Evolutionary conservation across 1,140 invertebrate species (phyloP).

Genomic region (Gryon sp.): DNA sequence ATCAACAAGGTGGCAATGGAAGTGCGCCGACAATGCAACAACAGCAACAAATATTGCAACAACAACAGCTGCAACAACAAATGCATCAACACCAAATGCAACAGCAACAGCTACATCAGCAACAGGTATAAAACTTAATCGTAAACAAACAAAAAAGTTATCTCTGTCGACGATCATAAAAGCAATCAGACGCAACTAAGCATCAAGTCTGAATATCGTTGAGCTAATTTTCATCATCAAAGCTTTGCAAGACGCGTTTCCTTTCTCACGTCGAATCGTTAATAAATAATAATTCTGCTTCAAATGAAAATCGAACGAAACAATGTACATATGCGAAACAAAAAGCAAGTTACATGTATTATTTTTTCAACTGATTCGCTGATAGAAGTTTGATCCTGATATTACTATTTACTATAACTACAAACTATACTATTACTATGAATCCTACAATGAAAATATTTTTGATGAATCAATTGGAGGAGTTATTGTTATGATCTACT

Average conservation of each 20-base stretch:
- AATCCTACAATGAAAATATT: slow-evolving; percentile 44
- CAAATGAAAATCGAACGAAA: too few relatives aligned
- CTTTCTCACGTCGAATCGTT: too few relatives aligned
- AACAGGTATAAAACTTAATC: slow-evolving; percentile 64
- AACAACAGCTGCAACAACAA: slow-evolving; percentile 75
- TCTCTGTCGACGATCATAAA: slow-evolving; percentile 1
- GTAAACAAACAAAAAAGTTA: too few relatives aligned
- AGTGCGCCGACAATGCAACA: slow-evolving; percentile 50
- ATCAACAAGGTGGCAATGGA: slow-evolving; percentile 67
- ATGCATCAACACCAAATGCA: slow-evolving; percentile 81
- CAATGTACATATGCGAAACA: slow-evolving; percentile 31
- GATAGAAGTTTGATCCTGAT: slow-evolving; percentile 21
- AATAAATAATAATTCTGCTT: too few relatives aligned
- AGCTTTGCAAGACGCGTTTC: slow-evolving; percentile 20
- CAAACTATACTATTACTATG: too few relatives aligned
- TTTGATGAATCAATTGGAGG: slow-evolving; percentile 34
- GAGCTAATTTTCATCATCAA: slow-evolving; percentile 17
- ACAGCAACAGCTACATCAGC: slow-evolving; percentile 77
- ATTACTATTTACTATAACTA: too few relatives aligned
- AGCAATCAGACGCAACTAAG: slow-evolving; percentile 16
- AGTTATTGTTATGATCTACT: slow-evolving; percentile 45
- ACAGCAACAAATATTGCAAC: slow-evolving; percentile 71
- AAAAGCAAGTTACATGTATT: slow-evolving; percentile 37
- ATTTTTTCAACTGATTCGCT: slow-evolving; percentile 43
- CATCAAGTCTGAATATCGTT: slow-evolving; percentile 13